Conservation (phyloP, 2,113 vertebrate genomes). For the Harpagus bidentatus region DNA sequence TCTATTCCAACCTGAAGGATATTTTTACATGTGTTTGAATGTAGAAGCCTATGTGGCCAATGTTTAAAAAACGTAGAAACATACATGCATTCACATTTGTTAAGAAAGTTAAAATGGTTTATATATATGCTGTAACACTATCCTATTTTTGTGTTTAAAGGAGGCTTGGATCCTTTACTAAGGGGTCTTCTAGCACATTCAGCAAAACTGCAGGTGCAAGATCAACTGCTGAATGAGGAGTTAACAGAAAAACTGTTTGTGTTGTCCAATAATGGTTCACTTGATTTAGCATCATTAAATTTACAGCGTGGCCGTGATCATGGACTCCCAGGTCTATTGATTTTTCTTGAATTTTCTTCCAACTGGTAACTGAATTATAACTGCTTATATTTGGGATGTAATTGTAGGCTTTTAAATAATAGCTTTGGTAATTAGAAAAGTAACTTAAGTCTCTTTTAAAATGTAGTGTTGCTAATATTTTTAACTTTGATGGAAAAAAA, state of each 20-base stretch:
- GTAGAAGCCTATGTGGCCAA: not conserved
- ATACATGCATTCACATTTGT: not conserved
- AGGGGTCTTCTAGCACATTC: constrained; percentile 83
- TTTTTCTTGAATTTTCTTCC: not conserved
- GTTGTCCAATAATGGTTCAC: constrained; percentile 66
- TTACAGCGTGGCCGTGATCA: constrained; percentile 95
- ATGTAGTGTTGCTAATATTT: not conserved
- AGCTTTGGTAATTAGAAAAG: not conserved
- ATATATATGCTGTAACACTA: not conserved
- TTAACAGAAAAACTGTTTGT: constrained; percentile 84
- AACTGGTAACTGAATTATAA: not conserved
- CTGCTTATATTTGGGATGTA: not conserved
- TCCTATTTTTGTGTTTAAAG: constrained; percentile 66
- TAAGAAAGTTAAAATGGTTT: not conserved
- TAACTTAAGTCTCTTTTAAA: not conserved
- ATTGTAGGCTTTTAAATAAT: not conserved
- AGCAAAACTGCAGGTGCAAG: constrained; percentile 72
- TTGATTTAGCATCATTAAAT: constrained; percentile 91
- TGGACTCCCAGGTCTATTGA: constrained; percentile 84
- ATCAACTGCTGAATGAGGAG: constrained; percentile 84
- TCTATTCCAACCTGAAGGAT: not conserved
- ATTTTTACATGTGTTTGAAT: not conserved
- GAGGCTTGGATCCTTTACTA: constrained; percentile 89
- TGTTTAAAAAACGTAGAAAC: not conserved
- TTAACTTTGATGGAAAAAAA: not conserved